A percentile compares a stretch with the other conserved stretches of the same genome.
These are phyloP conservation scores for Pterostichus madidus DNA, from an alignment of 2,888 invertebrate genomes.

Conservation along the genomic window DNA sequence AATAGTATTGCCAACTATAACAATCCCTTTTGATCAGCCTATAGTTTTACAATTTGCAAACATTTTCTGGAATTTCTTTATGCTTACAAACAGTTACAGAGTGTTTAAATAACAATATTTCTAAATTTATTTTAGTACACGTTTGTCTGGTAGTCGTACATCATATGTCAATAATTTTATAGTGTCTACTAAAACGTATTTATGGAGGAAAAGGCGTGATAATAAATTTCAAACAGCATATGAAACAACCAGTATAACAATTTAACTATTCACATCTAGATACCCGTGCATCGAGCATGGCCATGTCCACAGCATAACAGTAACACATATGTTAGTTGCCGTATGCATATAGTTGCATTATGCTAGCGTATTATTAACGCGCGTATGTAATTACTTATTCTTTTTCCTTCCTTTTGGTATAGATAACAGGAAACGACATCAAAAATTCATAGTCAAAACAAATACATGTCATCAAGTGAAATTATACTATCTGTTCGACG, in stretches of 20 bases:
- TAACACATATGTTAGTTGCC: conserved; percentile 24
- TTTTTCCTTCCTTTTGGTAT: conserved; percentile 40
- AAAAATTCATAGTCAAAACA: conserved; percentile 59
- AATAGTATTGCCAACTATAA: too few species aligned
- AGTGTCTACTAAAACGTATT: conserved; percentile 28
- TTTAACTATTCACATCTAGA: not conserved
- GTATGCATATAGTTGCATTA: conserved; percentile 32
- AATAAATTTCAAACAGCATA: conserved; percentile 16
- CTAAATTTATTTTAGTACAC: not conserved
- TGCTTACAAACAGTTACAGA: not conserved
- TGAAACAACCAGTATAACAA: conserved; percentile 1
- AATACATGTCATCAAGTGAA: conserved; percentile 44
- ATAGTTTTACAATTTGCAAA: too few species aligned
- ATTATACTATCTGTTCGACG: conserved; percentile 22
- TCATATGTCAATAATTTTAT: not conserved
- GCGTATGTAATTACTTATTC: conserved; percentile 53
- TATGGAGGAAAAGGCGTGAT: not conserved
- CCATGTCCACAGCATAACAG: not conserved
- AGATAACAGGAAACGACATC: conserved; percentile 59
- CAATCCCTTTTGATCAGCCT: too few species aligned
- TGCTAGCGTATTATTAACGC: conserved; percentile 46
- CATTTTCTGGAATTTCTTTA: too few species aligned
- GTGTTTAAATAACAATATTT: not conserved
- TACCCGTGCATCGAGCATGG: too few species aligned
- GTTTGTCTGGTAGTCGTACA: not conserved